These are phyloP conservation scores for Brachionichthys hirsutus DNA, from an alignment of 2,113 vertebrate species.

Conservation along the genomic window DNA sequence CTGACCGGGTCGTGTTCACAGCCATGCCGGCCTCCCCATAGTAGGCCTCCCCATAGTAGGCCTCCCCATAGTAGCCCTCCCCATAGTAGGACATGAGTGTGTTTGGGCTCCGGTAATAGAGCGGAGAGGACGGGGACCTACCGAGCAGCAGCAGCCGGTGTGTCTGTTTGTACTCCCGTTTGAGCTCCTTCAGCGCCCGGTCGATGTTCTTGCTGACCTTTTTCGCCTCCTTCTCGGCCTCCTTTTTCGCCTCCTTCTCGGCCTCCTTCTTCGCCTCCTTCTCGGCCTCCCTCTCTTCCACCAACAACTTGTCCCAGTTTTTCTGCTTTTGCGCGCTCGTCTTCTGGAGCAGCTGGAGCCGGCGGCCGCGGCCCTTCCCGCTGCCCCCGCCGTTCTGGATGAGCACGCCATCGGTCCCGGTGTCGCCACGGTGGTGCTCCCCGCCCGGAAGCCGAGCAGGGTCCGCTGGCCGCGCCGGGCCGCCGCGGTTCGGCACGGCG, in stretches of 20 bases:
- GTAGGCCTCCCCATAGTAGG: conserved; percentile 53
- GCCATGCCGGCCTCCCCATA: conserved; percentile 52
- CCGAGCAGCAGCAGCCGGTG: conserved; percentile 93
- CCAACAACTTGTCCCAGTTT: conserved; percentile 86
- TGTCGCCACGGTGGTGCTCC: conserved; percentile 73
- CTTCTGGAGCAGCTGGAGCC: conserved; percentile 75
- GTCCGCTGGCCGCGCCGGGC: conserved; percentile 73
- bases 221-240: conserved; percentile 90
- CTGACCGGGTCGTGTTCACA: conserved; percentile 44
- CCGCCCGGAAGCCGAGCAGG: conserved; percentile 70
- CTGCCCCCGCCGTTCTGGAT: conserved; percentile 78
- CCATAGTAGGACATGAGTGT: conserved; percentile 27
- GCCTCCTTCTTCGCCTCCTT: conserved; percentile 91
- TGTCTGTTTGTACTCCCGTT: conserved; percentile 91
- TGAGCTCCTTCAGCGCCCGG: conserved; percentile 87
- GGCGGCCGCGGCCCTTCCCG: conserved; percentile 70
- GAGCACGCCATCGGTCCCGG: conserved; percentile 75
- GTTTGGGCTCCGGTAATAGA: conserved; percentile 55
- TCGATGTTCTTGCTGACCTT: conserved; percentile 92
- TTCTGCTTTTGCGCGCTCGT: conserved; percentile 79
- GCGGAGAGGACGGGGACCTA: conserved; percentile 70
- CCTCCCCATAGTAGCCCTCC: too few relatives aligned
- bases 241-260: conserved; percentile 89
- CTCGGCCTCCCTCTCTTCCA: conserved; percentile 91
- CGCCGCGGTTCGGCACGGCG: conserved; percentile 62